Evolutionary conservation across 2,888 invertebrate genomes (phyloP), one percentile per base, ranked within the genome.

Genomic region (Tridacna crocea): DNA sequence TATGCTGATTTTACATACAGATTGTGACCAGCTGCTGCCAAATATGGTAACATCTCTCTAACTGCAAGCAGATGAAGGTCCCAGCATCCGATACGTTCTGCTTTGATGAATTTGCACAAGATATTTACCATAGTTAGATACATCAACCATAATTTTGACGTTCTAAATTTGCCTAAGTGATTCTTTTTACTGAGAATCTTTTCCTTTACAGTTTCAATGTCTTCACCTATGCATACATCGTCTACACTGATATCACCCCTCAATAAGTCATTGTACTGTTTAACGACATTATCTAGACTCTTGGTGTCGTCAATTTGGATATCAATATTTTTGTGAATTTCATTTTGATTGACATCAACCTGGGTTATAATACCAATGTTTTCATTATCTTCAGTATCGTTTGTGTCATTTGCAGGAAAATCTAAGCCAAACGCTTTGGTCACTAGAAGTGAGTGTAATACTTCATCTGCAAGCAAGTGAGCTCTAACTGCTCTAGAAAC

Each of bases 401-500:
- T n/a, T n/a, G n/a, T n/a, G n/a, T n/a, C n/a, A n/a, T n/a, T n/a
- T n/a, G n/a, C n/a, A n/a, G n/a, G n/a, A n/a, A n/a, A n/a, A n/a
- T n/a, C n/a, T n/a, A n/a, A n/a, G n/a, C n/a, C 17, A 17, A 12
- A 51, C 51, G 51, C 51, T 51, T 51, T 51, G 17, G 51, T 13
- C 51, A 51, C 51, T 10, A 19, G 63, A n/a, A n/a, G n/a, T n/a
- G n/a, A n/a, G n/a, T n/a, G n/a, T n/a, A n/a, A n/a, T n/a, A n/a
- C n/a, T n/a, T n/a, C n/a, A n/a, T n/a, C n/a, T 19, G 24, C 26
- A 24, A 15, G 26, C 60, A 87, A 48, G 77, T 88, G 90, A 22
- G 83, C 88, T 70, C 89, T 80, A 47, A 87, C 70, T 27, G 88
- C 85, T 66, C 87, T 55, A 17, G 88, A 73, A 60, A 87, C 75